Evolutionary conservation across 1,140 invertebrate species (phyloP).

Genomic region (Schlechtendalia chinensis): DNA sequence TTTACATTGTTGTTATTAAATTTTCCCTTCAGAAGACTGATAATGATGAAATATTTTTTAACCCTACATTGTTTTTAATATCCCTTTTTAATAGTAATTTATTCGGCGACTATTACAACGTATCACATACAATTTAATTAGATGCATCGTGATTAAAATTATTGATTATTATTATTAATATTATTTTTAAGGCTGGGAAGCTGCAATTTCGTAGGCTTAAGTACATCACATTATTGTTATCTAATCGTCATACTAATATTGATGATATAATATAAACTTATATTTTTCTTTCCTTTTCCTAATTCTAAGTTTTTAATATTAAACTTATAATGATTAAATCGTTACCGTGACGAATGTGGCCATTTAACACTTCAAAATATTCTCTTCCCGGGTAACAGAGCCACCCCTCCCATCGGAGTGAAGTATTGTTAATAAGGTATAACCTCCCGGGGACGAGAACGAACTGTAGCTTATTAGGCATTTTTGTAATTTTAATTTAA

Average conservation of each 20-base stretch:
- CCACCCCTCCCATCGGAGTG: background rate
- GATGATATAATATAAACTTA: background rate
- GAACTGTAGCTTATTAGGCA: constrained; percentile 18
- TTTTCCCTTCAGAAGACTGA: constrained; percentile 46
- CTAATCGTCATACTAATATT: background rate
- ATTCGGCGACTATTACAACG: background rate
- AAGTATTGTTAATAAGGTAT: constrained; percentile 4
- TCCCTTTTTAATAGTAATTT: constrained; percentile 8
- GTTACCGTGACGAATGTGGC: constrained; percentile 44
- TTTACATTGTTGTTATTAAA: constrained; percentile 36
- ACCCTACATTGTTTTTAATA: constrained; percentile 18
- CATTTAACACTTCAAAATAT: constrained; percentile 1
- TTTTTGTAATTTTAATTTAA: constrained; percentile 8
- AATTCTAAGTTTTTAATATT: constrained; percentile 2
- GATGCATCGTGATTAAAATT: background rate
- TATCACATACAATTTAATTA: background rate
- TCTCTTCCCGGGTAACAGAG: background rate
- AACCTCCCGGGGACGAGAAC: background rate
- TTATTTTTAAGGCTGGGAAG: constrained; percentile 47
- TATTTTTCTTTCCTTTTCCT: constrained; percentile 2
- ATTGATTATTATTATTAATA: constrained; percentile 1
- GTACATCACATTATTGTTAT: constrained; percentile 38
- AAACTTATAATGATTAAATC: constrained; percentile 36
- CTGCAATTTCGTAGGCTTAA: constrained; percentile 39
- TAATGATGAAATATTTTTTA: constrained; percentile 26